Evolutionary conservation across 2,888 invertebrate genomes (phyloP).

Genomic region (Rhimphoctona megacephalus): DNA sequence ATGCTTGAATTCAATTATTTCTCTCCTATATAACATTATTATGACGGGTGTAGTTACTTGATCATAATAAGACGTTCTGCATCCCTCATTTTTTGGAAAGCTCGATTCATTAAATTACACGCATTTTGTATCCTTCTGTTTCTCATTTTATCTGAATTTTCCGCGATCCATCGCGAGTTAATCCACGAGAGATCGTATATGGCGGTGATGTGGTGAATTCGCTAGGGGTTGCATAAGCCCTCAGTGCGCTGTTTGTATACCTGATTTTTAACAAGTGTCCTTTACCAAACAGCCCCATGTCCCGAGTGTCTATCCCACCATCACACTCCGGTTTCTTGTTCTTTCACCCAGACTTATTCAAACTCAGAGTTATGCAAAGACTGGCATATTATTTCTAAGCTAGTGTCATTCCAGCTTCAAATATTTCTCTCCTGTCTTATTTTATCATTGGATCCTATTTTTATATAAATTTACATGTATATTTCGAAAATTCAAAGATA

Average conservation of each 20-base stretch:
- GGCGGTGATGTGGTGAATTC: background rate
- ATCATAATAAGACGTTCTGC: conserved; percentile 29
- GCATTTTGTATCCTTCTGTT: background rate
- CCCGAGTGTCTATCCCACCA: background rate
- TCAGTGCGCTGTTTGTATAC: no score
- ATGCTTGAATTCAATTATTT: conserved; percentile 50
- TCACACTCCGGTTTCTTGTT: conserved; percentile 6
- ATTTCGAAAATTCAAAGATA: conserved; percentile 11
- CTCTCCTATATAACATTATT: conserved; percentile 4
- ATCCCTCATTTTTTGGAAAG: conserved; percentile 20
- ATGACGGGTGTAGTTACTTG: background rate
- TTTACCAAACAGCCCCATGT: background rate
- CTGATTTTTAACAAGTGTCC: conserved; percentile 31
- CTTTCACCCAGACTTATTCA: conserved; percentile 39
- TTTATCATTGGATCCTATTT: background rate
- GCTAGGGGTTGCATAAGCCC: no score
- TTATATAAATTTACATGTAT: background rate
- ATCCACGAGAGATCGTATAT: background rate
- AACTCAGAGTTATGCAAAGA: conserved; percentile 40
- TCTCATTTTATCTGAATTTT: background rate
- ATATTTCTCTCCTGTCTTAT: conserved; percentile 43
- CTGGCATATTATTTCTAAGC: conserved; percentile 37
- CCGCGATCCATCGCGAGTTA: background rate
- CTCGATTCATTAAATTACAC: background rate
- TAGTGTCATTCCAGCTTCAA: conserved; percentile 33